Percentiles rank a stretch among this genome's conserved stretches.
phyloP scores from a whole-genome alignment of 1,140 invertebrate genomes.

The Idris sp. region DNA sequence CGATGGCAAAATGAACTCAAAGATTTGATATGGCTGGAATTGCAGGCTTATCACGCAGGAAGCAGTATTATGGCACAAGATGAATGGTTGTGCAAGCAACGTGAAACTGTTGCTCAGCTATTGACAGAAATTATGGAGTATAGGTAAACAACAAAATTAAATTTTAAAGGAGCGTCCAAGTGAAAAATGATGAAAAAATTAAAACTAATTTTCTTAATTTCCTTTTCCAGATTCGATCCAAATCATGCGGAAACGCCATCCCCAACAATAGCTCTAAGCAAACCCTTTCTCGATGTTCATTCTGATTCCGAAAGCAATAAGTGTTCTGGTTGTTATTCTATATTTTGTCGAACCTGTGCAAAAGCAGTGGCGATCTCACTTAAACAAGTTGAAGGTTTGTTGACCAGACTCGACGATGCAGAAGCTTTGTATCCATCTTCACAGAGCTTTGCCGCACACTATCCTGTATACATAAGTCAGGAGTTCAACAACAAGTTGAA shows the following conservation, averaged over 20 bases:
- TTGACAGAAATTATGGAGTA: slow-evolving; percentile 88
- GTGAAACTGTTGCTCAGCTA: slow-evolving; percentile 84
- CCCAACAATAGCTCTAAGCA: slow-evolving; percentile 29
- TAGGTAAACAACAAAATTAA: slow-evolving; percentile 75
- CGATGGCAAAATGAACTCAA: slow-evolving; percentile 92
- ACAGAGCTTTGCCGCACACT: slow-evolving; percentile 85
- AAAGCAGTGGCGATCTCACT: slow-evolving; percentile 85
- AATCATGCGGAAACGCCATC: slow-evolving; percentile 7
- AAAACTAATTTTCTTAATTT: too few species aligned
- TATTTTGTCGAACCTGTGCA: slow-evolving; percentile 85
- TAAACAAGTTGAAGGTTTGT: slow-evolving; percentile 84
- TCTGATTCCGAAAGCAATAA: slow-evolving; percentile 62
- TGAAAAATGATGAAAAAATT: too few species aligned
- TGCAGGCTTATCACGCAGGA: slow-evolving; percentile 89
- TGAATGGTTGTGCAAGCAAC: slow-evolving; percentile 84
- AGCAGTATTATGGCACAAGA: slow-evolving; percentile 86
- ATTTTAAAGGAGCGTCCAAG: too few species aligned
- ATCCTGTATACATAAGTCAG: slow-evolving; percentile 84
- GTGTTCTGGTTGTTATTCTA: slow-evolving; percentile 82
- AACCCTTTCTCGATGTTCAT: slow-evolving; percentile 23
- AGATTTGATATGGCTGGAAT: slow-evolving; percentile 93
- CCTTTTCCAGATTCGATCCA: slow-evolving; percentile 70
- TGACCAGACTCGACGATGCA: slow-evolving; percentile 86
- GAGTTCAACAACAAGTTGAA: slow-evolving; percentile 84
- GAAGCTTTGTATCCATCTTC: slow-evolving; percentile 90